Evolutionary conservation across 2,113 vertebrate species (phyloP).

Genomic region (Indicator indicator): DNA sequence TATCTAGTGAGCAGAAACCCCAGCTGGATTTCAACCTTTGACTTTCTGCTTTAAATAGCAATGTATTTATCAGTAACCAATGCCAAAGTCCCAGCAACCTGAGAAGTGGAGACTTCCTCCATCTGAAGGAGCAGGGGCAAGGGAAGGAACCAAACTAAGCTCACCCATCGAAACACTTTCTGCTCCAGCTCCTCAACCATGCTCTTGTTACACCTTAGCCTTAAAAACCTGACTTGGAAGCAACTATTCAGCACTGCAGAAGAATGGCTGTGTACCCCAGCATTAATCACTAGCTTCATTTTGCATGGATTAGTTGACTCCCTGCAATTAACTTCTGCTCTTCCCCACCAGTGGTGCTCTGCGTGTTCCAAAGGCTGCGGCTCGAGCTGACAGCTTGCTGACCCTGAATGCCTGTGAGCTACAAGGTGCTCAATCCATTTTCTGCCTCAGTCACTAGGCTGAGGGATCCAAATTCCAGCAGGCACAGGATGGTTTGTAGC

Average conservation of each 20-base stretch:
- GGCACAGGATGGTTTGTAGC: not conserved
- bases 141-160: not conserved
- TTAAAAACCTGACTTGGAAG: not conserved
- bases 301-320: constrained; percentile 42
- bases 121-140: not conserved
- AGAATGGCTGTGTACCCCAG: not conserved
- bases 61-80: not conserved
- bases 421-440: constrained; percentile 34
- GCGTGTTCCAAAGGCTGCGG: not conserved
- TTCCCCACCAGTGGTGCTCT: not conserved
- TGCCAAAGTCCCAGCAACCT: not conserved
- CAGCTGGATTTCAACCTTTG: not conserved
- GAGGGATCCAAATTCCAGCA: constrained; percentile 5
- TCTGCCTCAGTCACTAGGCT: not conserved
- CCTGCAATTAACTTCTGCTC: constrained; percentile 21
- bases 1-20: not conserved
- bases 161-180: not conserved
- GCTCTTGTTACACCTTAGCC: not conserved
- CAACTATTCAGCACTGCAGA: constrained; percentile 2
- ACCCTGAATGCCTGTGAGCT: not conserved
- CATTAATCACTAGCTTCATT: constrained; percentile 45
- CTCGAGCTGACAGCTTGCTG: not conserved
- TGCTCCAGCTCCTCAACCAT: not conserved
- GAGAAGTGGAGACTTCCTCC: not conserved
- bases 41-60: not conserved